Evolutionary conservation across 2,888 invertebrate genomes (phyloP), one percentile per base, ranked within the genome.

Genomic region (Sabatieria punctata): DNA sequence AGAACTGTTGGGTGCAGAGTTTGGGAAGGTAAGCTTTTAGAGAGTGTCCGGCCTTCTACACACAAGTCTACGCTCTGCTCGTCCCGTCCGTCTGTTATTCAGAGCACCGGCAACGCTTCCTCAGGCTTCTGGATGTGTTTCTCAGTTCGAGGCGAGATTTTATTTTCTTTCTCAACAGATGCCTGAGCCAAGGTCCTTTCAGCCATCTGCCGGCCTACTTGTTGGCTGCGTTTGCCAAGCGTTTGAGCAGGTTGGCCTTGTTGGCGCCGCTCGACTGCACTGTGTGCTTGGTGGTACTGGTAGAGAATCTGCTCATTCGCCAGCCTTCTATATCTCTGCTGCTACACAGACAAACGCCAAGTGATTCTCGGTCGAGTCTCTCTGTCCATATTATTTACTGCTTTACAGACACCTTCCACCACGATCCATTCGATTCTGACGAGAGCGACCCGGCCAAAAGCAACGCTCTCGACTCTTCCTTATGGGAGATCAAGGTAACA

Each of bases 11-110:
- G 21, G 86, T 43, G 85, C 88, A 65, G 74, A 80, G 46, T 76
- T 88, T 24, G 73, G 89, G 71, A 77, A 4, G 4, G 23, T 22
- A 18, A 11, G 46, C 50, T 65, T 68, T n/a, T 63, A 75, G 75
- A 51, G 82, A 89, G 60, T 91, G 89, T 70, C 91, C 93, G 0
- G 82, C 86, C 65, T 85, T 95, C 65, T 95, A 85, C 70, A 78
- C 78, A 56, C 86, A 91, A 60, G 73, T 95, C n/a, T 95, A 95
- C 71, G 80, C 81, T 21, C 79, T 95, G 78, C 82, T 89, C 61
- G 81, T 84, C 60, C 83, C 86, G 0, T 80, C 82, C 59, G 79
- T 93, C 59, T 85, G 93, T 67, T 81, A 82, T 60, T 85, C 83
- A 13, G 82, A 85, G 59, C 86, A 84, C 69, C 83, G 85, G 66